phyloP scores from a whole-genome alignment of 2,888 invertebrate species.

The Dione vanillae region DNA sequence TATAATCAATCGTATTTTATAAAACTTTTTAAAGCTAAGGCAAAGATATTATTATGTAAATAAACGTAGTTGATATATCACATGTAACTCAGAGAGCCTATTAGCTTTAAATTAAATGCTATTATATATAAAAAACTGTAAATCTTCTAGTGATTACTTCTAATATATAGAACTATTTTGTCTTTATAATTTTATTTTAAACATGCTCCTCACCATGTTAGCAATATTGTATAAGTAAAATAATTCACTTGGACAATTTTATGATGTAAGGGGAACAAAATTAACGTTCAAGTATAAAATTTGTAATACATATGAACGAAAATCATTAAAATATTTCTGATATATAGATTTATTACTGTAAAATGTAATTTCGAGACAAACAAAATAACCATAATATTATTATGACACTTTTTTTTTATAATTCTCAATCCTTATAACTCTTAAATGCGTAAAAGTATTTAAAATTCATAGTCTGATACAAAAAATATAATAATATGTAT shows the following conservation, averaged over 20 bases:
- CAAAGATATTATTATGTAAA: slow-evolving; percentile 5
- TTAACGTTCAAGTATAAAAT: neutral
- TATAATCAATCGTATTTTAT: neutral
- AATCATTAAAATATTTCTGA: neutral
- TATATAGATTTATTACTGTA: neutral
- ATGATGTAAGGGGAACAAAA: slow-evolving; percentile 3
- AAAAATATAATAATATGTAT: neutral
- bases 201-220: neutral
- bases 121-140: slow-evolving; percentile 8
- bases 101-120: slow-evolving; percentile 7
- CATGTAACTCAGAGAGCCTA: slow-evolving; percentile 9
- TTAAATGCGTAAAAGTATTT: neutral
- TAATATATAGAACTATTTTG: neutral
- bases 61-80: slow-evolving; percentile 16
- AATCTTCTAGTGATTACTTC: slow-evolving; percentile 17
- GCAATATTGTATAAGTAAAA: neutral
- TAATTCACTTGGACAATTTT: neutral
- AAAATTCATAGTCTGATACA: neutral
- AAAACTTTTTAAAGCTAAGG: neutral
- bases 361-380: neutral
- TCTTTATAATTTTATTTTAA: neutral
- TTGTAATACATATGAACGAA: neutral
- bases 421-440: neutral
- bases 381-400: neutral
- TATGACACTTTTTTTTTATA: neutral